Conservation (phyloP, 2,888 invertebrate genomes). For the Drosophila mercatorum region DNA sequence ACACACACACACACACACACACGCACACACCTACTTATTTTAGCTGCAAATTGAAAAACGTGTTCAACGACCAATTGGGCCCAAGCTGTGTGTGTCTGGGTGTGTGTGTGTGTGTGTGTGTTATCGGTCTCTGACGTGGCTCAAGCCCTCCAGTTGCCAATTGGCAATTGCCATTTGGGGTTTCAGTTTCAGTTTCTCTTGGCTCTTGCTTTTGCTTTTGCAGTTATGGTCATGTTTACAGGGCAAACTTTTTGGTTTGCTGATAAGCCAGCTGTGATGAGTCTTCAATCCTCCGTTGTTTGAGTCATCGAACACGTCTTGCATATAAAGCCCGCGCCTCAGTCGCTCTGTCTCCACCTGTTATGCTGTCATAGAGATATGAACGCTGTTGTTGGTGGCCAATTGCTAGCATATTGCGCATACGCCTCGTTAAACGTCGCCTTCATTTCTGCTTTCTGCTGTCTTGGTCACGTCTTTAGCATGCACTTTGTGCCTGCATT, state of each 20-base stretch:
- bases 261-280: conserved; percentile 57
- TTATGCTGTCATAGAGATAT: conserved; percentile 50
- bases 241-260: conserved; percentile 67
- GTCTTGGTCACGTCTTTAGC: conserved; percentile 72
- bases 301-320: conserved; percentile 66
- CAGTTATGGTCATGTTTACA: conserved; percentile 45
- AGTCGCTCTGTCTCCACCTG: neutral
- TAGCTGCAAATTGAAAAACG: conserved; percentile 63
- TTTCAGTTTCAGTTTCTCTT: conserved; percentile 22
- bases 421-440: conserved; percentile 60
- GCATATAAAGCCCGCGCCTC: conserved; percentile 1
- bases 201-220: conserved; percentile 1
- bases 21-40: conserved; percentile 10
- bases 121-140: conserved; percentile 38
- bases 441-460: conserved; percentile 34
- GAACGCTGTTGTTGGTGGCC: conserved; percentile 38
- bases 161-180: conserved; percentile 19
- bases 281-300: conserved; percentile 15
- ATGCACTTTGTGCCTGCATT: conserved; percentile 59
- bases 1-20: conserved; percentile 9
- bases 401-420: conserved; percentile 63
- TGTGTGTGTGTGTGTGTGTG: neutral
- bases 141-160: conserved; percentile 26
- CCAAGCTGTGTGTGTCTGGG: neutral
- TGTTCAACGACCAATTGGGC: conserved; percentile 71